Conservation (phyloP, 1,140 invertebrate species). For the Drosophila bocki region DNA sequence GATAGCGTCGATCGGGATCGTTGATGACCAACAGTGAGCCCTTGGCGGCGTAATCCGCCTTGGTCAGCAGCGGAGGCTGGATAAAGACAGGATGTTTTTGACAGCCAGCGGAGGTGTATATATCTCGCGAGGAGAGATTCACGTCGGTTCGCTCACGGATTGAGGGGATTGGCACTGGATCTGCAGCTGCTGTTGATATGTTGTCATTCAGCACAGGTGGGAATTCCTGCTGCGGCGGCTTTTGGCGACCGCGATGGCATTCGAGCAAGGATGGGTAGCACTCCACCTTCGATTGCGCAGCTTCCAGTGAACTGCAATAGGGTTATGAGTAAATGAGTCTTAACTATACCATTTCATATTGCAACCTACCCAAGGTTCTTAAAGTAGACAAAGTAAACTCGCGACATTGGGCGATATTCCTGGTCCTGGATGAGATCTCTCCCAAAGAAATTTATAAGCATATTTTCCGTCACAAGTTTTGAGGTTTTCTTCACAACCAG, state of each 20-base stretch:
- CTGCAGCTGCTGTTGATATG: neutral
- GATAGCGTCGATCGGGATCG: conserved; percentile 42
- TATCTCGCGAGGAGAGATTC: conserved; percentile 20
- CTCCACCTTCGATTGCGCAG: conserved; percentile 11
- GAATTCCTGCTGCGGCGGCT: neutral
- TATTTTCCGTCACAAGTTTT: neutral
- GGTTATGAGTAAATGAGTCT: neutral
- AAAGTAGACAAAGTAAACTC: conserved; percentile 49
- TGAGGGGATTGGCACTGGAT: neutral
- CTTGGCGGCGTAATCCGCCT: conserved; percentile 45
- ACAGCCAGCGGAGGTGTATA: conserved; percentile 14
- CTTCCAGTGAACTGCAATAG: conserved; percentile 42
- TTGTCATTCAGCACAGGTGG: no score
- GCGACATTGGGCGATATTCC: conserved; percentile 22
- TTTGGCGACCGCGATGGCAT: conserved; percentile 22
- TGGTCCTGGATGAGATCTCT: conserved; percentile 19
- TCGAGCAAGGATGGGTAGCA: conserved; percentile 16
- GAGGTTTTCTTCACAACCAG: conserved; percentile 44
- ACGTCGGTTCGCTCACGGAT: conserved; percentile 9
- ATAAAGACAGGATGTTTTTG: conserved; percentile 46
- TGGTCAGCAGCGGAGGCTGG: conserved; percentile 36
- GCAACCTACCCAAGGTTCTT: conserved; percentile 47
- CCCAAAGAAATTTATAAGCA: conserved; percentile 50
- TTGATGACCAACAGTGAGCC: conserved; percentile 33
- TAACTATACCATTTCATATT: neutral